phyloP scores from a whole-genome alignment of 2,113 vertebrate genomes.

The Aspiorhynchus laticeps region DNA sequence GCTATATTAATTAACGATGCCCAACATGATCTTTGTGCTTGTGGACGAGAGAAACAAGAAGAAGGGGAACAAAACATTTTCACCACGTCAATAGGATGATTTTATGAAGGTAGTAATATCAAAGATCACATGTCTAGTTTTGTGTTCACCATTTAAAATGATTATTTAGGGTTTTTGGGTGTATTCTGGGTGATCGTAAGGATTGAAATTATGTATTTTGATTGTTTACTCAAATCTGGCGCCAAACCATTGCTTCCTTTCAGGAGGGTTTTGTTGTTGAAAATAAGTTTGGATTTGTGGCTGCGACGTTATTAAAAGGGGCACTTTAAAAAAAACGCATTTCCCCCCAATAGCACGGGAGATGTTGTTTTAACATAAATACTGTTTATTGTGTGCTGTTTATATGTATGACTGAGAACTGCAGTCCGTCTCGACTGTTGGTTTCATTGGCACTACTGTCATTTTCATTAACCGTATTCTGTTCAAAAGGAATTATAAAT shows the following conservation, averaged over 20 bases:
- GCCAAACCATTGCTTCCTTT: neutral
- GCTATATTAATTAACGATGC: neutral
- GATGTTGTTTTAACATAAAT: neutral
- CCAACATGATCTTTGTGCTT: neutral
- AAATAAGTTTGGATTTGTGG: neutral
- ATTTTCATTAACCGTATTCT: neutral
- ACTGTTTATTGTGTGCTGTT: neutral
- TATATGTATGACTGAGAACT: neutral
- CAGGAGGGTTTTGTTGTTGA: neutral
- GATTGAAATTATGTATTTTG: neutral
- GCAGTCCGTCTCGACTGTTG: too few relatives aligned
- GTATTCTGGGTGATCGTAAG: neutral
- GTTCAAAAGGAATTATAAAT: neutral
- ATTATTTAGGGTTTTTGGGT: neutral
- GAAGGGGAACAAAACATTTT: neutral
- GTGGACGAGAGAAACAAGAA: neutral
- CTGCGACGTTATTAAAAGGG: neutral
- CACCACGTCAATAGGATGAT: neutral
- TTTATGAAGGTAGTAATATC: neutral
- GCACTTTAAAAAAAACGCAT: neutral
- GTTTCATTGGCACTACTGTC: neutral
- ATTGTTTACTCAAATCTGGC: slow-evolving; percentile 21
- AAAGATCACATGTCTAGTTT: neutral
- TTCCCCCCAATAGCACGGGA: neutral
- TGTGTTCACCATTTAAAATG: neutral